Conservation (phyloP, 2,113 vertebrate species). For the Chloroceryle aenea region DNA sequence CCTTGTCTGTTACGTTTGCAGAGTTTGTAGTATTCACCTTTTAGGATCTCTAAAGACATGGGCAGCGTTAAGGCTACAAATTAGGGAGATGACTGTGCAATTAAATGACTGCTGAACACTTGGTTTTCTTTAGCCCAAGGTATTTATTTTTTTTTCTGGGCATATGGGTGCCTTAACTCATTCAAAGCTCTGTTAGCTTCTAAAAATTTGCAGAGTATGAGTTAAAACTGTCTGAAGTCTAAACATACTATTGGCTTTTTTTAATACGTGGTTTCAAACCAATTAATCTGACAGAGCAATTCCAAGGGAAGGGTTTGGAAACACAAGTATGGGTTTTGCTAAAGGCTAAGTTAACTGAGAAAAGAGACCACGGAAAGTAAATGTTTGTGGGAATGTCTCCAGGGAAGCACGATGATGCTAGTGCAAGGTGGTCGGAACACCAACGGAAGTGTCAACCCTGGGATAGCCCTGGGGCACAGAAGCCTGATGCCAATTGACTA, state of each 20-base stretch:
- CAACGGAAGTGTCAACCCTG: background rate
- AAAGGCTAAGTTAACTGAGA: background rate
- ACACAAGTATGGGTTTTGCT: background rate
- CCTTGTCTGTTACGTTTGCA: background rate
- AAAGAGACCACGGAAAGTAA: background rate
- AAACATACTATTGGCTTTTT: background rate
- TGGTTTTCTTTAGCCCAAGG: conserved; percentile 43
- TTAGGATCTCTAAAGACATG: conserved; percentile 12
- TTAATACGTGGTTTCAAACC: background rate
- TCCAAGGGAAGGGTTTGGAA: background rate
- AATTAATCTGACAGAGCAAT: background rate
- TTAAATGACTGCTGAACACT: conserved; percentile 44
- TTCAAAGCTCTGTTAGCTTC: conserved; percentile 41
- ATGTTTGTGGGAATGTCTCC: background rate
- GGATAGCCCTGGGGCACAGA: background rate
- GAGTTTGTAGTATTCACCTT: background rate
- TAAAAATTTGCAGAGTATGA: background rate
- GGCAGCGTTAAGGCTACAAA: background rate
- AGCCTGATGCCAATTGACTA: background rate
- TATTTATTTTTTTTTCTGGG: conserved; percentile 28
- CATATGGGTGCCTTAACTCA: conserved; percentile 60
- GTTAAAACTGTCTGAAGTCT: background rate
- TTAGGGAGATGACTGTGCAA: conserved; percentile 27
- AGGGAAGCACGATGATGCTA: background rate
- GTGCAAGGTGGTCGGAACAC: background rate